Base-by-base conservation (phyloP, 2,797 vertebrate species). In the Pipistrellus nathusii region DNA sequence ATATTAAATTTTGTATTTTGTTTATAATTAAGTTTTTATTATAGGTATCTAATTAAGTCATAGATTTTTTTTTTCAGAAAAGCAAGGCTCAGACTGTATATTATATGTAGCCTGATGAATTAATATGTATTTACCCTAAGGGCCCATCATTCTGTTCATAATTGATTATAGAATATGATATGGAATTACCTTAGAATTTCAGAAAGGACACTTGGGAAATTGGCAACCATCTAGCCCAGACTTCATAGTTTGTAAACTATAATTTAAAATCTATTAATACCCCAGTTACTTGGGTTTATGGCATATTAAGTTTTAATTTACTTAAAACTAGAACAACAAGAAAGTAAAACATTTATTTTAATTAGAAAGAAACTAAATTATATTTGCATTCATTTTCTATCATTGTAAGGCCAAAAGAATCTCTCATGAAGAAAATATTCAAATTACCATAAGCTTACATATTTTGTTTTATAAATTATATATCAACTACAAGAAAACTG, bases 381-480 rank as follows among this genome's bases (percentile, higher is more conserved):
- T 92, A 82, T 94, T 97, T 83, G 20, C 81, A 75, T 95, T 97
- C 94, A 77, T 95, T 95, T 91, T 76, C 41, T 93, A 59, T 69
- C 90, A 92, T 73, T 97, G 96, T 95, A 77, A 95, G 81, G 46
- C 13, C 85, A 76, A 55, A 87, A 93, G 85, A 94, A 51, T 90
- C 77, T 88, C 97, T 97, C 93, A 96, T 73, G 80, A 21, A 85
- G 92, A 96, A 97, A 96, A 91, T 69, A 94, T 93, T 97, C 69
- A 66, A 78, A 72, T 93, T 82, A 90, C 32, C 0, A 0, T 91
- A 91, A 87, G 41, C 92, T 96, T 96, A 95, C 27, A 88, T 95
- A 90, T 86, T 97, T 95, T 96, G 57, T 96, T 95, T 94, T 97
- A 97, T 96, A 96, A 98, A 98, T 98, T 97, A 98, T 98, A 97